A percentile compares a stretch with the other conserved stretches of the same genome.
phyloP scores from a whole-genome alignment of 2,888 invertebrate genomes.

The Aspidiotus destructor region DNA sequence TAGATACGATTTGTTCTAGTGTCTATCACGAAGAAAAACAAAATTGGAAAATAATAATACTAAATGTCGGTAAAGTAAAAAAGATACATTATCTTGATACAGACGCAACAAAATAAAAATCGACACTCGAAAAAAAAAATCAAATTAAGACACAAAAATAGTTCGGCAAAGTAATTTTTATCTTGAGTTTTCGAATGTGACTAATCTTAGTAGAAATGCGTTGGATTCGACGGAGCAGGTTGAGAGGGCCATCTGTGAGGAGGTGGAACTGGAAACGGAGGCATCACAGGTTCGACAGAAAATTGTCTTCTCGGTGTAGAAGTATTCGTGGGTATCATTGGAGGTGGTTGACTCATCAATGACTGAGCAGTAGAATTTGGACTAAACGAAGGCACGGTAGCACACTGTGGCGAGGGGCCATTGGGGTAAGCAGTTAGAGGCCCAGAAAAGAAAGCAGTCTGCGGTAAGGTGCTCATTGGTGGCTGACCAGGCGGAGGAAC shows the following conservation, averaged over 20 bases:
- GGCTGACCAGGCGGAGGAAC: conserved; percentile 47
- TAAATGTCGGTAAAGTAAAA: no score
- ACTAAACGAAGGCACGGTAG: conserved; percentile 7
- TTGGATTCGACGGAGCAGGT: conserved; percentile 14
- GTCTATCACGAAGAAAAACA: no score
- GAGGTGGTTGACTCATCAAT: conserved; percentile 12
- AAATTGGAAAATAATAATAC: no score
- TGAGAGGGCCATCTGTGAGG: conserved; percentile 21
- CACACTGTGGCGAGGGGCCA: conserved; percentile 34
- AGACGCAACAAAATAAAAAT: no score
- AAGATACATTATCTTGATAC: no score
- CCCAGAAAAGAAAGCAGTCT: conserved; percentile 32
- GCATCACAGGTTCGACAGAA: conserved; percentile 14
- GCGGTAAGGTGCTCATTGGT: conserved; percentile 47
- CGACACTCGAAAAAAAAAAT: no score
- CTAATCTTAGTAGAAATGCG: conserved; percentile 13
- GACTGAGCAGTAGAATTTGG: conserved; percentile 11
- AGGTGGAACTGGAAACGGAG: conserved; percentile 12
- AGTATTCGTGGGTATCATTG: conserved; percentile 4
- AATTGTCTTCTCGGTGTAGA: conserved; percentile 14
- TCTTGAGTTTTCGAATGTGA: no score
- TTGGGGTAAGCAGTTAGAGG: conserved; percentile 33
- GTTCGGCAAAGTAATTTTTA: no score
- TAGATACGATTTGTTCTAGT: no score
- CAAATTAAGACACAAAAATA: no score